These are phyloP conservation scores for Axis porcinus DNA, from an alignment of 2,113 vertebrate species.

Conservation along the genomic window DNA sequence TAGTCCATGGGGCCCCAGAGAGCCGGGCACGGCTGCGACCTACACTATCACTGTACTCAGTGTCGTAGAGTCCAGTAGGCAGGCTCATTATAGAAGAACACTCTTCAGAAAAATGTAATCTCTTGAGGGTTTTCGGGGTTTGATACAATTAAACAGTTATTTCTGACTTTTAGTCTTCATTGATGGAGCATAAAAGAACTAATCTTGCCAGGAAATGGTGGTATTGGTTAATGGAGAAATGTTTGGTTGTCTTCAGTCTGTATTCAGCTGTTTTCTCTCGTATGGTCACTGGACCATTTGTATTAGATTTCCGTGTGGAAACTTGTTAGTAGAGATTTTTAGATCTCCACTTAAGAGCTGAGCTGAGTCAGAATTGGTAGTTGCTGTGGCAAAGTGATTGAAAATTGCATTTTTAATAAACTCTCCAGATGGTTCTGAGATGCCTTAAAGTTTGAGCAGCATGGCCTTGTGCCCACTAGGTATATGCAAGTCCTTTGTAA, in stretches of 20 bases:
- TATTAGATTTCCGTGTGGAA: background rate
- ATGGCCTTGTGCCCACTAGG: background rate
- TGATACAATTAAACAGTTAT: background rate
- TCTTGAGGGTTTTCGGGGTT: background rate
- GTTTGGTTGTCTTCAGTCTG: background rate
- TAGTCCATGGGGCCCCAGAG: background rate
- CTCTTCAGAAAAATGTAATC: conserved; percentile 23
- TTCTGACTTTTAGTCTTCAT: conserved; percentile 28
- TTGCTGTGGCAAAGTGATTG: background rate
- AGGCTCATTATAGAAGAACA: background rate
- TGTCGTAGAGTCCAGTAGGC: background rate
- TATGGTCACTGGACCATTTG: background rate
- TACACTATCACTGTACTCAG: background rate
- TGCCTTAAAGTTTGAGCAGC: background rate
- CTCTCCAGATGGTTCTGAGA: background rate
- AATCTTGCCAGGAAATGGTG: background rate
- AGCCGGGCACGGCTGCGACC: background rate
- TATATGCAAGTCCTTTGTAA: background rate
- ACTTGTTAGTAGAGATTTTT: background rate
- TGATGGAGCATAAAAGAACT: background rate
- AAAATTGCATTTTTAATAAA: background rate
- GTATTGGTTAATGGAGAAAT: background rate
- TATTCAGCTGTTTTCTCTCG: background rate
- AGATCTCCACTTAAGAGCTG: background rate
- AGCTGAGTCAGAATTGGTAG: background rate